A percentile compares a stretch with the other conserved stretches of the same genome.
These are phyloP conservation scores for Takifugu bimaculatus DNA, from an alignment of 2,113 vertebrate species.

Conservation along the genomic window DNA sequence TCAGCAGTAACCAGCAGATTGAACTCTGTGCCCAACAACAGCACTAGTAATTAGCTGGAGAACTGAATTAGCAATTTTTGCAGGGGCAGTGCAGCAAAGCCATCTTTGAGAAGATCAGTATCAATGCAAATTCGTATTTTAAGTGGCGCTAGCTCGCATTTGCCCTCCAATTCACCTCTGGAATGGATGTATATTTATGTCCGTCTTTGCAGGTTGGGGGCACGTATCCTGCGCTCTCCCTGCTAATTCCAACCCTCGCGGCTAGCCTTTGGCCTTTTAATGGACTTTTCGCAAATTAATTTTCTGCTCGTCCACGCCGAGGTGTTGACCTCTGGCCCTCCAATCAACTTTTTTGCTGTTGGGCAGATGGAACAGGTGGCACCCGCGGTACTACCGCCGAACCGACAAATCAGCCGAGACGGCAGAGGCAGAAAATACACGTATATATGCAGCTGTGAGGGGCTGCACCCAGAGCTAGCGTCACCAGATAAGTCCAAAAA, in stretches of 20 bases:
- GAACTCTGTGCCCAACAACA: neutral
- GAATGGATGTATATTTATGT: constrained; percentile 35
- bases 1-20: constrained; percentile 4
- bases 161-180: constrained; percentile 11
- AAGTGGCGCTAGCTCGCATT: constrained; percentile 24
- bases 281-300: constrained; percentile 38
- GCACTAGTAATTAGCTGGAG: neutral
- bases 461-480: neutral
- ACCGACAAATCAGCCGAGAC: constrained; percentile 9
- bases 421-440: constrained; percentile 6
- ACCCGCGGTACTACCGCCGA: neutral
- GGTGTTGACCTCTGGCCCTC: constrained; percentile 20
- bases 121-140: constrained; percentile 13
- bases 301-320: constrained; percentile 6
- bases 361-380: constrained; percentile 1
- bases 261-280: constrained; percentile 41
- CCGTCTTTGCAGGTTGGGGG: constrained; percentile 19
- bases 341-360: constrained; percentile 17
- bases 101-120: neutral
- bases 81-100: neutral
- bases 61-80: constrained; percentile 8
- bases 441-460: constrained; percentile 1
- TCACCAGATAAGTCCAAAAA: no score
- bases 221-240: constrained; percentile 24
- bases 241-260: constrained; percentile 26